Evolutionary conservation across 1,140 invertebrate genomes (phyloP), one percentile per base, ranked within the genome.

Genomic region (Heliconius melpomene): DNA sequence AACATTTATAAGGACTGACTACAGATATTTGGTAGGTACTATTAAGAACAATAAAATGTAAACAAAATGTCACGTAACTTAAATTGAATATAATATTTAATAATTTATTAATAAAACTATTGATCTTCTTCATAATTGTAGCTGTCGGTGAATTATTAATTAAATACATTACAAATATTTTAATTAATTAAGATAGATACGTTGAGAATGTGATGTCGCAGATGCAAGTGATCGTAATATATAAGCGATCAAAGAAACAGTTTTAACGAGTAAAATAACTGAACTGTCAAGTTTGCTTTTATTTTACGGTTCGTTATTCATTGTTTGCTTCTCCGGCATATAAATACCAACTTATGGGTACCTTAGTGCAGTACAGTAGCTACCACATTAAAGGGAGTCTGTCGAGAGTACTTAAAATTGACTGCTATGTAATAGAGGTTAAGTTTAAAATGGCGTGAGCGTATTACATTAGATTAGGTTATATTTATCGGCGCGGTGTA

Each of bases 251-350:
- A 66, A 29, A 66, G 60, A 66, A 66, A 66, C 26, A 66, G 60
- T 29, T 38, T 74, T 75, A 50, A 72, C 72, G 75, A 83, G 75
- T 84, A 85, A 86, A 83, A 83, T 75, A 84, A 82, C 82, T 82
- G 38, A 84, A 87, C 81, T 79, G 82, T 76, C 71, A 80, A 86
- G 85, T 90, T 89, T 86, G 83, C 85, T 85, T 87, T 87, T 83
- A 86, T 89, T 89, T 88, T 78, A 86, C 87, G 88, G 85, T 90
- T 90, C 86, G 87, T 88, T 90, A 87, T 86, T 85, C 86, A 86
- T 86, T 89, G 87, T 90, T 89, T 90, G 87, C 86, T 75, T 83
- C 83, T 70, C 81, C 76, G 82, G 82, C 82, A 85, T 88, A 88
- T 88, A 89, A 89, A 85, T 87, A 87, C 84, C 74, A 83, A 85